Percentiles rank a stretch among this genome's conserved stretches.
phyloP scores from a whole-genome alignment of 2,797 vertebrate genomes.

The Mormyrus hasselquistii region DNA sequence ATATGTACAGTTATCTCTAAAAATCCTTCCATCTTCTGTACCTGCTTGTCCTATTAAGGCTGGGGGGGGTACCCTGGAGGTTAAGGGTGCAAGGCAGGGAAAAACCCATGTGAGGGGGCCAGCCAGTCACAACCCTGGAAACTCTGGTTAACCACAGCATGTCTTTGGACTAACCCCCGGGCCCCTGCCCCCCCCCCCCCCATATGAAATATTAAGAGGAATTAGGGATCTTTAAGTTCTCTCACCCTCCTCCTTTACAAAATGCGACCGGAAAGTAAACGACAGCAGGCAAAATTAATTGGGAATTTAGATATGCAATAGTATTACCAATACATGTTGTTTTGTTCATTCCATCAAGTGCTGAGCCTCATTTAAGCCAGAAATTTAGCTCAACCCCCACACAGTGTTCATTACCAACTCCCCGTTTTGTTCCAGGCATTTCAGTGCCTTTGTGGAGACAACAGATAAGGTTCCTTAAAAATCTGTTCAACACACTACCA shows the following conservation, averaged over 20 bases:
- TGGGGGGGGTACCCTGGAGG: neutral
- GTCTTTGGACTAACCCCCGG: neutral
- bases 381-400: neutral
- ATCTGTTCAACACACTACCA: conserved; percentile 18
- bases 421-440: conserved; percentile 23
- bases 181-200: neutral
- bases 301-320: neutral
- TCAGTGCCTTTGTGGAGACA: conserved; percentile 36
- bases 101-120: neutral
- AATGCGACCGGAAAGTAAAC: neutral
- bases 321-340: neutral
- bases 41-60: neutral
- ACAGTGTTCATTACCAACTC: conserved; percentile 32
- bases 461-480: conserved; percentile 39
- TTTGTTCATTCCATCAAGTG: conserved; percentile 7
- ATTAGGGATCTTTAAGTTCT: neutral
- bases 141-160: neutral
- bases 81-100: neutral
- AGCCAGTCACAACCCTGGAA: neutral
- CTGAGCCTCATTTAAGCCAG: conserved; percentile 9
- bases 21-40: neutral
- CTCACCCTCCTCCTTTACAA: neutral
- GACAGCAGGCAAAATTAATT: neutral
- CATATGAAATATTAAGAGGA: neutral
- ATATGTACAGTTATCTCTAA: neutral